Evolutionary conservation across 2,888 invertebrate genomes (phyloP), one percentile per base, ranked within the genome.

Genomic region (Charanyca ferruginea): DNA sequence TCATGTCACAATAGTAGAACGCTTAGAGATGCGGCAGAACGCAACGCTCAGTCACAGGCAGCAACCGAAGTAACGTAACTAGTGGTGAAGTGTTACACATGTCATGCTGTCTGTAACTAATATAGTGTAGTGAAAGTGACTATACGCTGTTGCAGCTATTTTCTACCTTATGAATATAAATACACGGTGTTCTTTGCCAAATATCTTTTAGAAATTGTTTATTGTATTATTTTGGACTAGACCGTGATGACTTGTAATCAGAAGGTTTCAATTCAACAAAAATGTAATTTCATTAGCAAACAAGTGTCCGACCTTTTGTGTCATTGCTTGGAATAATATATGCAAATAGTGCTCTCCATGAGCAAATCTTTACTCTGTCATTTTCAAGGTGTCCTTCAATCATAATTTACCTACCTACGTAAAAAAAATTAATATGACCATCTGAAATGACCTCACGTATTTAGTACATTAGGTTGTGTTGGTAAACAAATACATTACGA

Each of bases 121-220:
- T 62, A 66, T 63, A 62, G 77, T 51, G 16, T 18, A 52, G 80
- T 75, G 80, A 81, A 81, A 81, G 79, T 72, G 69, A 72, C 45
- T 60, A 53, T 51, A 32, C 52, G 45, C 18, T 22, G 62, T 47
- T 25, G 49, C 25, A 35, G 13, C 44, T 65, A 44, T 73, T 47
- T 59, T 63, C 52, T 71, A 32, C 42, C 41, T 25, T 52, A 62
- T 64, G 53, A 75, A 69, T 67, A 54, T 60, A 38, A 66, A 48
- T 65, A 54, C 49, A 51, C 16, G 18, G 32, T 48, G 23, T 68
- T 38, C 28, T 25, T 42, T 44, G 3, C 32, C 11, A 13, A 41
- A 41, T 64, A 45, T 23, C 20, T 47, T 18, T 20, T n/a, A 44
- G 22, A 49, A 51, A 51, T 38, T 23, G 25, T 22, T 1, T 8